Conservation (phyloP, 2,888 invertebrate species). For the Cartodere bifasciata region DNA sequence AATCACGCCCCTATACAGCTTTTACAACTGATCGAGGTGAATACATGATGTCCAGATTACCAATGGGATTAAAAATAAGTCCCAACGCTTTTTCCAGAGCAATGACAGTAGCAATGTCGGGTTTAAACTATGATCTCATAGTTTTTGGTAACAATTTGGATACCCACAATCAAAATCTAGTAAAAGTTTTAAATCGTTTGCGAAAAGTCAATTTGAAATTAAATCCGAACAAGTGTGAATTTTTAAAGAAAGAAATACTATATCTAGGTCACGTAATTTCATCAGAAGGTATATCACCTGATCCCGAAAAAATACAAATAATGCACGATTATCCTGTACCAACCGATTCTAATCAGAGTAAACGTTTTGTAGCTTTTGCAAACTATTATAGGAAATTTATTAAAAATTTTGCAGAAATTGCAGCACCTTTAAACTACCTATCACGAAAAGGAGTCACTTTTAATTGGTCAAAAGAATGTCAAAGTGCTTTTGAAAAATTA, state of each 20-base stretch:
- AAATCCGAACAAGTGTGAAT: conserved; percentile 17
- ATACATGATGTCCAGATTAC: conserved; percentile 17
- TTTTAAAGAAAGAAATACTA: conserved; percentile 15
- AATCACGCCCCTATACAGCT: conserved; percentile 15
- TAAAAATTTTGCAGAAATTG: conserved; percentile 12
- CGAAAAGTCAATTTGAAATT: conserved; percentile 16
- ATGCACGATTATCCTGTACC: conserved; percentile 14
- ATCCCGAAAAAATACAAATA: conserved; percentile 13
- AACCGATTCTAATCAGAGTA: conserved; percentile 12
- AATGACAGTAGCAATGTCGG: conserved; percentile 17
- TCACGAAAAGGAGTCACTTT: conserved; percentile 12
- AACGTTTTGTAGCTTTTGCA: conserved; percentile 16
- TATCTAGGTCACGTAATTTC: conserved; percentile 14
- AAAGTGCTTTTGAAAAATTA: conserved; percentile 12
- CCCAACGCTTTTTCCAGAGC: conserved; percentile 18
- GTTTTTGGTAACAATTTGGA: conserved; percentile 15
- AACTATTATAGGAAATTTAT: conserved; percentile 15
- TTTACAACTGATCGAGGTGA: conserved; percentile 19
- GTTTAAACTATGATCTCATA: conserved; percentile 15
- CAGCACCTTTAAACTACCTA: conserved; percentile 11
- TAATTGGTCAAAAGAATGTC: conserved; percentile 13
- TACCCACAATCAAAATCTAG: conserved; percentile 15
- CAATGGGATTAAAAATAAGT: conserved; percentile 20
- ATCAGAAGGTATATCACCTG: conserved; percentile 11
- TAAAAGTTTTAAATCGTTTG: conserved; percentile 12